Evolutionary conservation across 2,888 invertebrate species (phyloP).

Genomic region (Sesamia inferens): DNA sequence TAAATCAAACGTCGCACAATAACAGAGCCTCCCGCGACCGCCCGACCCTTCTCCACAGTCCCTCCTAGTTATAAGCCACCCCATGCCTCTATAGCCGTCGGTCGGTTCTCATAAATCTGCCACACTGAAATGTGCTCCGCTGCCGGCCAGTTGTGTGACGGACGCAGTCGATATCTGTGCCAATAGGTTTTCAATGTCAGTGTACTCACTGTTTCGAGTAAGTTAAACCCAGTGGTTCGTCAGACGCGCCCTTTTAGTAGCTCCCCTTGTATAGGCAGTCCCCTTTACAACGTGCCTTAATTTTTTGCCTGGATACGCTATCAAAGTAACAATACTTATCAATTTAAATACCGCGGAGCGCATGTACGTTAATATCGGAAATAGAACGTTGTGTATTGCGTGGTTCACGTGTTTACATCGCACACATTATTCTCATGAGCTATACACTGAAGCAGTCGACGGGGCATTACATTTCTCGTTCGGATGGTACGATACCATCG

Average conservation of each 20-base stretch:
- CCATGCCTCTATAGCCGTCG: slow-evolving; percentile 79
- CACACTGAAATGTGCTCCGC: slow-evolving; percentile 85
- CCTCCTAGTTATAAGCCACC: slow-evolving; percentile 78
- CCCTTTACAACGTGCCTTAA: slow-evolving; percentile 69
- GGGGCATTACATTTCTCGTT: slow-evolving; percentile 82
- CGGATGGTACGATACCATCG: slow-evolving; percentile 84
- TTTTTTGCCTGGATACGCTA: slow-evolving; percentile 65
- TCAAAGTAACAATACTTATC: slow-evolving; percentile 67
- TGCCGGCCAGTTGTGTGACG: slow-evolving; percentile 78
- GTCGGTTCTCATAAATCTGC: slow-evolving; percentile 87
- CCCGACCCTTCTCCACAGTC: slow-evolving; percentile 76
- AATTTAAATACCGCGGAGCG: slow-evolving; percentile 65
- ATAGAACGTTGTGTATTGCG: slow-evolving; percentile 61
- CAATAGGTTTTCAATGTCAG: slow-evolving; percentile 84
- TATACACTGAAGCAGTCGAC: slow-evolving; percentile 69
- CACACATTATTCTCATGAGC: slow-evolving; percentile 72
- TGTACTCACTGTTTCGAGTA: slow-evolving; percentile 73
- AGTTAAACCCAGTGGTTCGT: slow-evolving; percentile 70
- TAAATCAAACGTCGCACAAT: slow-evolving; percentile 90
- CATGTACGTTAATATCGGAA: slow-evolving; percentile 68
- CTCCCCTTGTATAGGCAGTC: slow-evolving; percentile 66
- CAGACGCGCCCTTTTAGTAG: slow-evolving; percentile 72
- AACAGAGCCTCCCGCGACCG: slow-evolving; percentile 84
- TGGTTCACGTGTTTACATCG: slow-evolving; percentile 69
- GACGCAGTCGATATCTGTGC: slow-evolving; percentile 81